Base-by-base conservation (phyloP, 2,113 vertebrate species). In the Sinosuthora webbiana region DNA sequence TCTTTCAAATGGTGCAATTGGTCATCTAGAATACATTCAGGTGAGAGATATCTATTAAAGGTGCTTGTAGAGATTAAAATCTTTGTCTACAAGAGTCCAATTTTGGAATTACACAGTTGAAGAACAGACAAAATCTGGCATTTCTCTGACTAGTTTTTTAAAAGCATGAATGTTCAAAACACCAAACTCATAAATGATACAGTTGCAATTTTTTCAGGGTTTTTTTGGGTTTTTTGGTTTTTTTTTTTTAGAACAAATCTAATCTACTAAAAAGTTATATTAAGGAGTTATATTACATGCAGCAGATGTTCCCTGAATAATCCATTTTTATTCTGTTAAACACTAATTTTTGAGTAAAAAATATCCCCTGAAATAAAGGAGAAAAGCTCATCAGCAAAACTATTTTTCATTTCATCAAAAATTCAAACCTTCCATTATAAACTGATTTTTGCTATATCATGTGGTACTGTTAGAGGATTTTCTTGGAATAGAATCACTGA, bases 11-110 rank as follows among this genome's bases (percentile, higher is more conserved):
- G 67, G 49, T 77, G 57, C 64, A 92, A 39, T 23, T 95, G 86
- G 89, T 86, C 90, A 90, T 75, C 68, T 67, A 83, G 77, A 95
- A 92, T 55, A 85, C 37, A 73, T 94, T 77, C 53, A 83, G 27
- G 56, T 68, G 52, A 94, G 77, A 76, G 20, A 4, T 42, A 39
- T 73, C 63, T 83, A 42, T 68, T 92, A 50, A 16, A 53, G 57
- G 49, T 80, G 52, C 35, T 83, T 83, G 31, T 68, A 31, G 15
- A 91, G 44, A 57, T 84, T 83, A 86, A 92, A 92, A 84, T 42
- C 62, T 83, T 53, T 79, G 15, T 37, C 74, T 71, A 6, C 33
- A 9, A 19, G 13, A 37, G 19, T 69, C 27, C n/a, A 68, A 31
- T 56, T 41, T 22, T 55, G 21, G 22, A 27, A 69, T 50, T 56